Evolutionary conservation across 1,140 invertebrate species (phyloP).

Genomic region (Zaprionus tsacasi): DNA sequence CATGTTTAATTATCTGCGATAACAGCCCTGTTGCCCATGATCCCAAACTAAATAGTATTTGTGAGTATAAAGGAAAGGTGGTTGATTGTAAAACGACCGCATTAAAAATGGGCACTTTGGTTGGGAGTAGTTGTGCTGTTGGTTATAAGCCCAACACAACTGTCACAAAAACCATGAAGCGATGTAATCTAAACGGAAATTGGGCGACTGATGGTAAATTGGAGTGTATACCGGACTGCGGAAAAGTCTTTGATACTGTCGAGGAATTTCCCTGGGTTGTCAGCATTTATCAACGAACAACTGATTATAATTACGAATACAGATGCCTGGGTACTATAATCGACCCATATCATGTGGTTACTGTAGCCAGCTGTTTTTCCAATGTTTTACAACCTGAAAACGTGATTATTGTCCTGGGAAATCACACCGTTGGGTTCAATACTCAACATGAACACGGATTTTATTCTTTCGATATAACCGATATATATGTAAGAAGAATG

Average conservation of each 20-base stretch:
- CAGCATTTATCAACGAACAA: constrained; percentile 21
- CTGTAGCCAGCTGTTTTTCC: constrained; percentile 6
- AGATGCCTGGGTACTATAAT: constrained; percentile 84
- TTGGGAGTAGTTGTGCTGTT: constrained; percentile 14
- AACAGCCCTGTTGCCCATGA: not conserved
- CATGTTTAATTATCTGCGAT: constrained; percentile 23
- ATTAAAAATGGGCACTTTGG: constrained; percentile 2
- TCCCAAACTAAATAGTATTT: constrained; percentile 10
- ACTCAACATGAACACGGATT: constrained; percentile 3
- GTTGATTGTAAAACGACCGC: constrained; percentile 14
- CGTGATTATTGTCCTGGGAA: constrained; percentile 4
- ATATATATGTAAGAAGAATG: not conserved
- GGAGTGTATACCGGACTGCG: constrained; percentile 48
- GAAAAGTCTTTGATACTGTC: constrained; percentile 16
- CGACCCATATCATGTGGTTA: constrained; percentile 12
- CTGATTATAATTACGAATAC: constrained; percentile 21
- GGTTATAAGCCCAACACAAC: constrained; percentile 14
- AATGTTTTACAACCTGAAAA: not conserved
- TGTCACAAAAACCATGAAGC: not conserved
- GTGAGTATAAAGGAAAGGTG: not conserved
- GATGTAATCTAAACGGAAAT: not conserved
- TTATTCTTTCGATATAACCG: not conserved
- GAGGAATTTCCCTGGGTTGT: constrained; percentile 45
- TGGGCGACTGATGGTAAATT: not conserved
- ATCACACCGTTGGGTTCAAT: constrained; percentile 7